Evolutionary conservation across 1,140 invertebrate genomes (phyloP), one percentile per base, ranked within the genome.

Genomic region (Nebria ingens): DNA sequence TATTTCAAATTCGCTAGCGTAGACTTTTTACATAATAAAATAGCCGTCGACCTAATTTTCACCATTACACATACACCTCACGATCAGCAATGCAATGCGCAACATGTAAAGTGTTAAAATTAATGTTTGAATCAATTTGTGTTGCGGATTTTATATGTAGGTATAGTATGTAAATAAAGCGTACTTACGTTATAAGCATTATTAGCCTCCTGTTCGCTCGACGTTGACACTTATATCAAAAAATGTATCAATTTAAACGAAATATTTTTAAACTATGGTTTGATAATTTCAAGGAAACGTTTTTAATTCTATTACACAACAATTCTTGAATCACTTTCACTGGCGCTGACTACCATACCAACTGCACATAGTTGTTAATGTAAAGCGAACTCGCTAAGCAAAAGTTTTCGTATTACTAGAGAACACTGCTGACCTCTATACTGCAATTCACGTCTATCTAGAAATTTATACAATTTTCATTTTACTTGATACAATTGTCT

Each of bases 281-380:
- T 45, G 15, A 45, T 45, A 45, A 12, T 6, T 17, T 17, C 9
- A 17, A 45, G 40, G 40, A 45, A 45, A 17, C 40, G 40, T 45
- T 45, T 34, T 45, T 45, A 45, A 45, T 45, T 45, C 40, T 45
- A 17, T 45, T 45, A 45, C 40, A 45, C 40, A 45, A 45, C 40
- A 4, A 6, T 12, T 12, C 6, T 45, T 17, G 40, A 45, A 45
- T 45, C 40, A 45, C 40, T 45, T 45, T 45, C 40, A 45, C 40
- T 45, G 6, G 15, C 9, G n/a, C n/a, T 9, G n/a, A 34, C 25
- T 34, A 34, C 25, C n/a, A 34, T 34, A 34, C 25, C n/a, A 34
- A 34, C 25, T 34, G 25, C 25, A 34, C 25, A 34, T 34, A n/a
- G 25, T 34, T 34, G 6, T 34, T n/a, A n/a, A n/a, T 34, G 25